Base-by-base conservation (phyloP, 2,888 invertebrate genomes). In the Marronus borbonicus region DNA sequence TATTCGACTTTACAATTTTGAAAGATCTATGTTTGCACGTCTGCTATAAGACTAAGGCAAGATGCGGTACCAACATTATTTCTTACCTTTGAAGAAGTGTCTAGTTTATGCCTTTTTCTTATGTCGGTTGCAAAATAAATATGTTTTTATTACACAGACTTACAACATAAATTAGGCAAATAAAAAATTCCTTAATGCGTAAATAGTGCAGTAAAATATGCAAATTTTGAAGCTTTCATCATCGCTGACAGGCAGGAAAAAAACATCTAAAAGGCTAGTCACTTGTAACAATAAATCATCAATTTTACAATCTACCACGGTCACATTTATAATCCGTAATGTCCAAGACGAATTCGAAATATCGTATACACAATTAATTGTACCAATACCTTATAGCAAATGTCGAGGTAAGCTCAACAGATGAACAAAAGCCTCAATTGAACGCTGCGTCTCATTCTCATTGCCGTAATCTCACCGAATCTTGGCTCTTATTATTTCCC, bases 341-440 rank as follows among this genome's bases (percentile, higher is more conserved):
- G 1, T 17, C 70, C 10, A 31, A 70, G 44, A 44, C 44, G 10
- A 12, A 44, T 44, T 44, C 12, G 44, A 55, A 69, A 69, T 36
- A 31, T 36, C 44, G 44, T 39, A 28, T 52, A 58, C n/a, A 20
- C 39, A 60, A 72, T 60, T 60, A 39, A 60, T 72, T 17, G 17
- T 17, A n/a, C 50, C 24, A 24, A 2, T 24, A 31, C 52, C n/a
- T 14, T 28, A 8, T 20, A 70, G 36, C 17, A 70, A 72, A 72
- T 72, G 72, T 60, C 72, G 72, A 72, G 72, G 72, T 60, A 60
- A 55, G 8, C 2, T 44, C 52, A 55, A 58, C 20, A 44, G 31
- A 31, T 5, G 72, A 72, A 72, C 60, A 72, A 72, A 72, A 72
- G 55, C 58, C n/a, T 44, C 58, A 49, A 31, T 68, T 68, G 49